Base-by-base conservation (phyloP, 2,888 invertebrate species). In the Stenotaenia linearis region DNA sequence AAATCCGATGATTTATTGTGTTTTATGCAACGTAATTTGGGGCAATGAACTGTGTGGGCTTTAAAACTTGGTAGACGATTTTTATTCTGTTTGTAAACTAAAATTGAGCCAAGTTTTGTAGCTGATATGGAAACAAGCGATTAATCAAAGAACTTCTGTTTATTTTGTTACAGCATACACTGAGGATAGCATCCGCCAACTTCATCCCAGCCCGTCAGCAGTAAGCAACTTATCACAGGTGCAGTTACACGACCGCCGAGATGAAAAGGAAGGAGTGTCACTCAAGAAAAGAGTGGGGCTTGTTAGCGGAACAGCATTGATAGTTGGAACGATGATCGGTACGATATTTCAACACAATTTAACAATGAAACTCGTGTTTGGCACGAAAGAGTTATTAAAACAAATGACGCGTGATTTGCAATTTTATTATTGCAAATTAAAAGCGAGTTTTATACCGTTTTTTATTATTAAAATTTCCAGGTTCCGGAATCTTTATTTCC, bases 201-300 rank as follows among this genome's bases (percentile, higher is more conserved):
- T 80, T 28, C 79, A 79, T 10, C 61, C 79, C 15, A 79, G 78
- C 15, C 80, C 79, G 30, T 80, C 80, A n/a, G 79, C 79, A n/a
- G 80, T 77, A 25, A 80, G 79, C 56, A 78, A 78, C n/a, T 79
- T 79, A 35, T 79, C 79, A 45, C 79, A 80, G 79, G 75, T 79
- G 25, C 79, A 56, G 45, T 50, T 80, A 25, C 77, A 78, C 45
- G 77, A 79, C 15, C 40, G 69, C 3, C 25, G 78, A 32, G 79
- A 76, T 45, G 80, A 79, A n/a, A 92, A 94, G 92, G 93, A 95
- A 94, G 89, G 93, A 95, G 91, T 96, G 96, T 94, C 95, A 94
- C 95, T 96, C 94, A 92, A 96, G 95, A 95, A 96, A 93, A 94
- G 95, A 93, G 94, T 97, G 92, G 96, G 97, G 91, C 94, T 97